Evolutionary conservation across 2,113 vertebrate species (phyloP).

Genomic region (Camelus dromedarius): DNA sequence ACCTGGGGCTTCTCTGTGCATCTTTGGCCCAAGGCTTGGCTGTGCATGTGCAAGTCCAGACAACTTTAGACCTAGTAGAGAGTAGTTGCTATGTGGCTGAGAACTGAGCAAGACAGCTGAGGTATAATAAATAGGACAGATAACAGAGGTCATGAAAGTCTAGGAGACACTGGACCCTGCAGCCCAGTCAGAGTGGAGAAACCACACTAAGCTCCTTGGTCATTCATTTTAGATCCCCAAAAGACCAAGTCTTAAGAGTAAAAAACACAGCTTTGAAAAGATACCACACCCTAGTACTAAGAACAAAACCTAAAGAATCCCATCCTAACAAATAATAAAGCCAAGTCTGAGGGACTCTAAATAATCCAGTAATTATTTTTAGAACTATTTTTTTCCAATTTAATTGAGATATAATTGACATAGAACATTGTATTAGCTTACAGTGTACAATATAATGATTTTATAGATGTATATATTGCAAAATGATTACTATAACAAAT

Average conservation of each 20-base stretch:
- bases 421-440: not conserved
- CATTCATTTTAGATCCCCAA: not conserved
- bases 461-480: not conserved
- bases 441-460: not conserved
- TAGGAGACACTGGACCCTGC: not conserved
- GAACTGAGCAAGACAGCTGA: not conserved
- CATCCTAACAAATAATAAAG: not conserved
- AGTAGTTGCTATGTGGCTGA: not conserved
- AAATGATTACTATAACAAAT: not conserved
- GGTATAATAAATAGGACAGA: not conserved
- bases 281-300: not conserved
- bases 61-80: not conserved
- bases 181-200: not conserved
- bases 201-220: not conserved
- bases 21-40: not conserved
- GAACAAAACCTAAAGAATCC: not conserved
- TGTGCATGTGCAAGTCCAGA: not conserved
- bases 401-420: not conserved
- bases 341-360: not conserved
- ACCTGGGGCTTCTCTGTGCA: not conserved
- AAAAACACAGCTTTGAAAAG: not conserved
- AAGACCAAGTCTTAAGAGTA: not conserved
- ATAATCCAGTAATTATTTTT: not conserved
- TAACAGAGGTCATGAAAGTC: not conserved
- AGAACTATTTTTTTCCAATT: not conserved